These are phyloP conservation scores for Rhipidura dahli DNA, from an alignment of 2,113 vertebrate genomes.

Conservation along the genomic window DNA sequence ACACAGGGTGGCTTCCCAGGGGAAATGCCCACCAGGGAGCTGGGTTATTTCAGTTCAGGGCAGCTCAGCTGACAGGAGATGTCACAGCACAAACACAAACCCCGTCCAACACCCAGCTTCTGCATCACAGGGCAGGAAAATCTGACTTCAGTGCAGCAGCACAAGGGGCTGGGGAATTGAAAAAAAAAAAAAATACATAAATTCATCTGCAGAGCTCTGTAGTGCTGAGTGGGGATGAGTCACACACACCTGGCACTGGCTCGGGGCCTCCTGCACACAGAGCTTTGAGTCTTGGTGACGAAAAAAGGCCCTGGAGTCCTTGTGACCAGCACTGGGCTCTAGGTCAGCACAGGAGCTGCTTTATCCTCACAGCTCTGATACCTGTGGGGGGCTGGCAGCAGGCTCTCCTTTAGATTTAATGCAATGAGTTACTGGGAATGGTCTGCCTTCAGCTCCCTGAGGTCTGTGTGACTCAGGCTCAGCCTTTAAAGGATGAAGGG, in stretches of 20 bases:
- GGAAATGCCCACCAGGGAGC: constrained; percentile 35
- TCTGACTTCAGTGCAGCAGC: constrained; percentile 64
- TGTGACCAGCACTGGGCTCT: background rate
- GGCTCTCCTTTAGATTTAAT: background rate
- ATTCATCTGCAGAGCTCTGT: constrained; percentile 35
- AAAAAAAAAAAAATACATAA: background rate
- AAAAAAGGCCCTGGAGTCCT: background rate
- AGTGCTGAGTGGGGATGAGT: constrained; percentile 50
- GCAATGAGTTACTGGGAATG: background rate
- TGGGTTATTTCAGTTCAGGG: constrained; percentile 54
- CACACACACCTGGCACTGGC: constrained; percentile 65
- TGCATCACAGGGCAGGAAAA: constrained; percentile 71
- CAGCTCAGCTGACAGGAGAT: constrained; percentile 67
- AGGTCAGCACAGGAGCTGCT: background rate
- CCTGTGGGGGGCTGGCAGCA: background rate
- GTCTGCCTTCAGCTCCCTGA: background rate
- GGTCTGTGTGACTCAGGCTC: background rate
- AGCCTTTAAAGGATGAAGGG: background rate
- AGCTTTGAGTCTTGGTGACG: background rate
- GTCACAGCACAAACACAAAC: constrained; percentile 62
- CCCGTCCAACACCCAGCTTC: constrained; percentile 7
- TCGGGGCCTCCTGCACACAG: constrained; percentile 5
- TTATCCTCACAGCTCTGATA: background rate
- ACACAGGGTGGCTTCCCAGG: constrained; percentile 50
- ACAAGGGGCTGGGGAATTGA: constrained; percentile 26